Base-by-base conservation (phyloP, 2,113 vertebrate genomes). In the Tragelaphus scriptus region DNA sequence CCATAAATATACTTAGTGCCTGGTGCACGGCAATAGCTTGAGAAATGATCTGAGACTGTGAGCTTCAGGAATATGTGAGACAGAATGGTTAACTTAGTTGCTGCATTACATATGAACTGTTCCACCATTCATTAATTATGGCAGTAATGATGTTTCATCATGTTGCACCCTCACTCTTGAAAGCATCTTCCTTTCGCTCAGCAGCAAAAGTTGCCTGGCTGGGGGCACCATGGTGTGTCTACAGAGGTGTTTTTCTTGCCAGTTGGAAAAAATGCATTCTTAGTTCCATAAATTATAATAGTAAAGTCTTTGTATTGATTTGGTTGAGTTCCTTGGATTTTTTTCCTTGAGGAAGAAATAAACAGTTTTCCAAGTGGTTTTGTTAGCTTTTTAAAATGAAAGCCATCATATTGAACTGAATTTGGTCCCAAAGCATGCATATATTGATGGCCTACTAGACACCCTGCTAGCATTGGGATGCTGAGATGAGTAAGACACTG, bases 331-430 rank as follows among this genome's bases (percentile, higher is more conserved):
- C 51, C 85, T 92, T 59, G 82, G 14, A 65, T 82, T 94, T 63
- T 61, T 61, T 93, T 89, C 36, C 14, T 96, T 87, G 3, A 44
- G 40, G 51, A 77, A 49, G 44, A 68, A 88, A 40, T 82, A 30
- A 95, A 23, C 56, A 61, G 7, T 90, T 95, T 96, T 61, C 63
- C 36, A 93, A 68, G 77, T 90, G 14, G 61, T 87, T 97, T 92
- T 92, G 26, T 55, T 94, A 32, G 32, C 56, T 75, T 94, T 90
- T 87, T 40, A 26, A 85, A 94, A 75, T 19, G 80, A 84, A 96
- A 53, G 26, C 58, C 28, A 11, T 92, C 80, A 32, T 23, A 61
- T 47, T 68, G 59, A 55, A 79, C 40, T 71, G 36, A 87, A 40
- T 85, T 28, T 84, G 63, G 55, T 89, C 71, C 59, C 55, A 12